These are phyloP conservation scores for Noctua pronuba DNA, from an alignment of 2,888 invertebrate genomes.

Conservation along the genomic window DNA sequence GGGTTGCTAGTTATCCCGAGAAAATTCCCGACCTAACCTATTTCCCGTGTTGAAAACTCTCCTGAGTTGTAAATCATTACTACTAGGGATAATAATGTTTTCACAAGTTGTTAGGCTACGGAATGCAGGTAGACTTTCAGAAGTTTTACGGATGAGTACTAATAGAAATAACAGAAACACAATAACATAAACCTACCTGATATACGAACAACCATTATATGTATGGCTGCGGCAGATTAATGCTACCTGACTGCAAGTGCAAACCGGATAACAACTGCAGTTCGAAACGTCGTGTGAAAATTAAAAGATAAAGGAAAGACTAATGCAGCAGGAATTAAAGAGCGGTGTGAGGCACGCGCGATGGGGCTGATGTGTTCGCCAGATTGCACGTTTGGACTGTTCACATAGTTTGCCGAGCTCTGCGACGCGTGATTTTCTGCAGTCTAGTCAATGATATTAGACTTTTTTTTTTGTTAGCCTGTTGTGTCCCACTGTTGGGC, in stretches of 20 bases:
- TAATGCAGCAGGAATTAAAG: constrained; percentile 41
- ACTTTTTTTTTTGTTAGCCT: no score
- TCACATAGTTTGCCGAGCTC: not conserved
- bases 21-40: constrained; percentile 15
- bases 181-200: constrained; percentile 39
- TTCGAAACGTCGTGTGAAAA: constrained; percentile 51
- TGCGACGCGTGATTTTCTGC: not conserved
- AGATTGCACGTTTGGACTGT: constrained; percentile 24
- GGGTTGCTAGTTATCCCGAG: constrained; percentile 16
- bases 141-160: not conserved
- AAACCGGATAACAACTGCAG: constrained; percentile 42
- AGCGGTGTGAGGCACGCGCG: constrained; percentile 28
- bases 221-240: constrained; percentile 22
- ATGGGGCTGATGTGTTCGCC: constrained; percentile 6
- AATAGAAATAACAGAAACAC: constrained; percentile 34
- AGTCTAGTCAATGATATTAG: not conserved
- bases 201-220: constrained; percentile 31
- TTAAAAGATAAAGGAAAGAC: constrained; percentile 46
- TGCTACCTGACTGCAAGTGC: constrained; percentile 23
- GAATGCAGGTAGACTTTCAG: not conserved
- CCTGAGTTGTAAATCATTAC: not conserved
- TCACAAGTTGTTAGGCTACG: not conserved
- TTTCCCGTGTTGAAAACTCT: not conserved
- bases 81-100: not conserved
- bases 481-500: no score